These are phyloP conservation scores for Drymodes brunneopygia DNA, from an alignment of 2,113 vertebrate species.

Conservation along the genomic window DNA sequence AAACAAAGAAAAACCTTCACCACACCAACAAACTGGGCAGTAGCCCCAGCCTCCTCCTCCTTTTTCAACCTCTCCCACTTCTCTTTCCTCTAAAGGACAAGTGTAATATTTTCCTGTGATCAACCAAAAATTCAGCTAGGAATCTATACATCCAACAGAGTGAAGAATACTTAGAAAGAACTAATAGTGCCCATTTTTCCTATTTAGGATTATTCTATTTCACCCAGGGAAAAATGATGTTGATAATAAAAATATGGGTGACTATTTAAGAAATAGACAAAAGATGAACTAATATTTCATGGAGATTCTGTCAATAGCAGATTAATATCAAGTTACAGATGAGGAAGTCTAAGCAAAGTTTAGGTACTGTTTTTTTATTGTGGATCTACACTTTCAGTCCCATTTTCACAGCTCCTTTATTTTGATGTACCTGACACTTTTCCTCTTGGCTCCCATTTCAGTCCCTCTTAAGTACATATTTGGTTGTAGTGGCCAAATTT, in stretches of 20 bases:
- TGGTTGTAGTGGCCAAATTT: background rate
- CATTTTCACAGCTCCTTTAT: background rate
- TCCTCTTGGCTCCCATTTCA: slow-evolving; percentile 9
- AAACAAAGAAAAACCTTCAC: background rate
- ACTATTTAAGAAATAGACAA: background rate
- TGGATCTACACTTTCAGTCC: background rate
- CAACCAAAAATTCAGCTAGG: background rate
- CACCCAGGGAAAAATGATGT: background rate
- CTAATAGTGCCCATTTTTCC: background rate
- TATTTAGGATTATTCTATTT: background rate
- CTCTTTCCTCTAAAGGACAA: background rate
- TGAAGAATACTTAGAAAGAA: background rate
- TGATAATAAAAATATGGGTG: background rate
- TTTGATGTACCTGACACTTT: slow-evolving; percentile 33
- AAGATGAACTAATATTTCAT: background rate
- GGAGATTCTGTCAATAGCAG: background rate
- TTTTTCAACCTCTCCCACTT: background rate
- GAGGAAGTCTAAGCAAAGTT: background rate
- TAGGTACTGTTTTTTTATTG: background rate
- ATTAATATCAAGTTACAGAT: background rate
- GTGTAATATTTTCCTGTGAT: background rate
- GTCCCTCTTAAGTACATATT: slow-evolving; percentile 11
- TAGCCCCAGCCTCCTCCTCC: background rate
- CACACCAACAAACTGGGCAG: background rate
- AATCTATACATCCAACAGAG: background rate